Evolutionary conservation across 1,140 invertebrate species (phyloP).

Genomic region (Orchesella cincta): DNA sequence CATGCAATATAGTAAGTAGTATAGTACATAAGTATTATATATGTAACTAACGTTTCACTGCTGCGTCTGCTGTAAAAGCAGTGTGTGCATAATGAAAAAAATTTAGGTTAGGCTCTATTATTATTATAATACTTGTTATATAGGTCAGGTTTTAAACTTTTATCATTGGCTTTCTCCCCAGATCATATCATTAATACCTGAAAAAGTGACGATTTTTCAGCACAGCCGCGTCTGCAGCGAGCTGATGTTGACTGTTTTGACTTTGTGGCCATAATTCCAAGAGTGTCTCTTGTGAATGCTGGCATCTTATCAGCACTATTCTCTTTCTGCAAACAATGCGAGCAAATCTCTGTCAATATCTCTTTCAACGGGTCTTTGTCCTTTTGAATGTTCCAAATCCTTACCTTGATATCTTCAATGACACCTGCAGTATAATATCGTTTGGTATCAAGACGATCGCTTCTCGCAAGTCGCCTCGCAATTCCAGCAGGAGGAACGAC

Average conservation of each 20-base stretch:
- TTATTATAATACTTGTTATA: no score
- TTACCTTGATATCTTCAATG: constrained; percentile 67
- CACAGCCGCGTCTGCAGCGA: constrained; percentile 36
- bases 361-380: not conserved
- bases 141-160: no score
- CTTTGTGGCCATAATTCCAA: constrained; percentile 64
- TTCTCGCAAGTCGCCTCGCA: constrained; percentile 59
- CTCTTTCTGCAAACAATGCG: constrained; percentile 57
- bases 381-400: not conserved
- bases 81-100: not conserved
- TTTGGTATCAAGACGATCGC: constrained; percentile 59
- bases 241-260: constrained; percentile 40
- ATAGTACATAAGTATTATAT: constrained; percentile 28
- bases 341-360: not conserved
- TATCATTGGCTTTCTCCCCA: no score
- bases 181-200: no score
- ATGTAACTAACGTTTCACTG: not conserved
- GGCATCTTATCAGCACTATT: constrained; percentile 59
- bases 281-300: constrained; percentile 68
- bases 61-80: not conserved
- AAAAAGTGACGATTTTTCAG: constrained; percentile 59
- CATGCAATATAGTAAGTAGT: not conserved
- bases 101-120: constrained; percentile 6
- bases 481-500: constrained; percentile 30
- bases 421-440: constrained; percentile 69